These are phyloP conservation scores for Heliconius charithonia DNA, from an alignment of 2,888 invertebrate species.

Conservation along the genomic window DNA sequence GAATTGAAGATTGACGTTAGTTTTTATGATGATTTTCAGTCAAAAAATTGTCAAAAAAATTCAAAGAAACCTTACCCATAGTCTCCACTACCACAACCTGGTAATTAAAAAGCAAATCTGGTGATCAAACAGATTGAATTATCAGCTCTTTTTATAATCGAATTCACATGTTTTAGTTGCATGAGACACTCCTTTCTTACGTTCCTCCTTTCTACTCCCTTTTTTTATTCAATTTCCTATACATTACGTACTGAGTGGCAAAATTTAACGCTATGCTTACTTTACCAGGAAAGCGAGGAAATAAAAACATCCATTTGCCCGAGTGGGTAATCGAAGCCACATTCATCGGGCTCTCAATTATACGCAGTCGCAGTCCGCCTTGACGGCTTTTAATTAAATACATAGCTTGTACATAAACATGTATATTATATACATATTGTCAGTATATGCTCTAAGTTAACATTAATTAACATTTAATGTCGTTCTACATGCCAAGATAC, in stretches of 20 bases:
- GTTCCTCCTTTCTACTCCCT: no score
- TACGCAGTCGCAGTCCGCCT: not conserved
- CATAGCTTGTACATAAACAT: not conserved
- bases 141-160: no score
- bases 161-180: no score
- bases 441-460: constrained; percentile 26
- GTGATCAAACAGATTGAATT: no score
- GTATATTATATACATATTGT: not conserved
- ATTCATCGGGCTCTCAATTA: not conserved
- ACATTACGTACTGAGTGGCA: not conserved
- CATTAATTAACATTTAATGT: constrained; percentile 45
- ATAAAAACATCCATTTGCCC: not conserved
- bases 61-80: no score
- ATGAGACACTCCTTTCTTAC: not conserved
- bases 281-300: no score
- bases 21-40: no score
- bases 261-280: not conserved
- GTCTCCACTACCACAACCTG: no score
- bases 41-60: no score
- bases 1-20: no score
- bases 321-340: not conserved
- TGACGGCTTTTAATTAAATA: not conserved
- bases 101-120: no score
- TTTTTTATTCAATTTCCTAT: not conserved
- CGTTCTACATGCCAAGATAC: constrained; percentile 41